Evolutionary conservation across 2,797 vertebrate species (phyloP).

Genomic region (Siniperca scherzeri): DNA sequence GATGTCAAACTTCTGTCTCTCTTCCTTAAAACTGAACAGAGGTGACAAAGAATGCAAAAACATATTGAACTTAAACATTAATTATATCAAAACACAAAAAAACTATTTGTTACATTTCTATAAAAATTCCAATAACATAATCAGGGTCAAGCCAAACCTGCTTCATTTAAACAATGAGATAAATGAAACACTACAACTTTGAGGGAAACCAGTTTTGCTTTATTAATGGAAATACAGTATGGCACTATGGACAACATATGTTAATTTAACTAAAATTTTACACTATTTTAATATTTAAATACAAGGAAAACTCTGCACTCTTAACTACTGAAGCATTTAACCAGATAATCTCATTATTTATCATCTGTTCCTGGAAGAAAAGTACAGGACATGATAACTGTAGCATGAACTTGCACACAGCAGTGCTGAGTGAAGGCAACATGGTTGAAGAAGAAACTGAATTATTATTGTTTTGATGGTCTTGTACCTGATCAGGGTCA

Average conservation of each 20-base stretch:
- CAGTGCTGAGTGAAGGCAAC: background rate
- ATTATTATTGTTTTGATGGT: background rate
- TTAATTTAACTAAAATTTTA: background rate
- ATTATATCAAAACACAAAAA: background rate
- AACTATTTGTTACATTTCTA: background rate
- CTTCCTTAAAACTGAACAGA: background rate
- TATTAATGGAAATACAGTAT: conserved; percentile 2
- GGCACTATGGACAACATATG: background rate
- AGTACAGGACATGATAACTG: background rate
- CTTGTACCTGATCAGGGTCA: background rate
- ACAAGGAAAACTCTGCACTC: background rate
- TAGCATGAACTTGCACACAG: background rate
- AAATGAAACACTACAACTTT: background rate
- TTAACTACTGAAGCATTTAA: conserved; percentile 1
- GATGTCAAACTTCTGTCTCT: background rate
- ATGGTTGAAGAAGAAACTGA: background rate
- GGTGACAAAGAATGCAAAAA: background rate
- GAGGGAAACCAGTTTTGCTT: background rate
- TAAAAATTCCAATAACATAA: background rate
- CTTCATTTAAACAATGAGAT: background rate
- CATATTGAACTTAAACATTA: background rate
- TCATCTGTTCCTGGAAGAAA: conserved; percentile 13
- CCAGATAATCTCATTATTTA: background rate
- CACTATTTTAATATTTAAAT: background rate
- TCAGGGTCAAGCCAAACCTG: background rate